Evolutionary conservation across 2,797 vertebrate genomes (phyloP).

Genomic region (Gorsachius magnificus): DNA sequence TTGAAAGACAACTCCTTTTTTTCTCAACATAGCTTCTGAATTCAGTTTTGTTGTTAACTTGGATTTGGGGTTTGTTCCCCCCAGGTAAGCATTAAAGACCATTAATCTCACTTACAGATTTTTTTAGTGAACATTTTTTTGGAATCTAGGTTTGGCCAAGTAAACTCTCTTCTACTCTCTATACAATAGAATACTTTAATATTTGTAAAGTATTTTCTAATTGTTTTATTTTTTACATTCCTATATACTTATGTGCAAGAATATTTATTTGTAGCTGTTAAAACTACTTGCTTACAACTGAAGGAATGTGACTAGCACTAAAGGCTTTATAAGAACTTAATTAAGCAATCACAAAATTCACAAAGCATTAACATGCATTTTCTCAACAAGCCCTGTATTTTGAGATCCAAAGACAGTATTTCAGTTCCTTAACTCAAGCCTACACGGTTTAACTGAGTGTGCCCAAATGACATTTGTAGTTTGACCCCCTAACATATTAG

Average conservation of each 20-base stretch:
- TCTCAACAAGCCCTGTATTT: background rate
- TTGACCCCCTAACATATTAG: background rate
- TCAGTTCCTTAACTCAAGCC: background rate
- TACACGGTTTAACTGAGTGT: background rate
- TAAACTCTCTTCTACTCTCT: background rate
- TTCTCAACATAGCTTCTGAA: background rate
- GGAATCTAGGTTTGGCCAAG: background rate
- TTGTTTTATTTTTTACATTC: background rate
- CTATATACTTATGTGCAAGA: background rate
- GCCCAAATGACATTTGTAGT: background rate
- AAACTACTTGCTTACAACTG: background rate
- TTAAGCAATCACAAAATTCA: background rate
- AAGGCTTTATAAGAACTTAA: background rate
- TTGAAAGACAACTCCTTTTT: background rate
- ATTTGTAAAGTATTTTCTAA: background rate
- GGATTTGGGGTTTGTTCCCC: rapidly evolving
- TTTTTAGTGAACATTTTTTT: background rate
- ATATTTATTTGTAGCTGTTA: background rate
- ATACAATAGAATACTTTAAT: background rate
- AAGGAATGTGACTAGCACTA: background rate
- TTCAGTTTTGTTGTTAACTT: background rate
- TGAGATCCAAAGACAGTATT: background rate
- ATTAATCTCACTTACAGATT: background rate
- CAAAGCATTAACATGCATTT: rapidly evolving
- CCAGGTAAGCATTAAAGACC: background rate